Evolutionary conservation across 53 echinoderm and acorn worm species (phyloP), one percentile per base, ranked within the genome.

Genomic region (Zoroaster sp.): DNA sequence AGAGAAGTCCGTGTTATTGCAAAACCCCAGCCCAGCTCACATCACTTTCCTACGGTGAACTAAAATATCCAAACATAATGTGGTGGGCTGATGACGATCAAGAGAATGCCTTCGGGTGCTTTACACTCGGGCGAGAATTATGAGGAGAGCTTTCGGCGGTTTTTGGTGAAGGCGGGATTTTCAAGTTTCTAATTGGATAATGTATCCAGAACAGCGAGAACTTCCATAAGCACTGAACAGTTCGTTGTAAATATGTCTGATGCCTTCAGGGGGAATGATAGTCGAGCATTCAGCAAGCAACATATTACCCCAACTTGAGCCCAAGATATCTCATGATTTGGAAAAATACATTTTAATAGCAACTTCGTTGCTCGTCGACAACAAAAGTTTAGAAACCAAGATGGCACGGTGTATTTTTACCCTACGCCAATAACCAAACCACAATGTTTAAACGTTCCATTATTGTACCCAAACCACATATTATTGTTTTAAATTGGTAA

Each of bases 161-260:
- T 20, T 21, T 13, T 3, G 54, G 35, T 59, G 39, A 55, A 59
- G 55, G 78, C 38, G 55, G 55, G 78, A 59, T 78, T 78, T 78
- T 54, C 52, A 33, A 36, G 23, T 81, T 66, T 42, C 10, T 65
- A 43, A 67, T 81, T 81, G 81, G 40, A 81, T 81, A 81, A 81
- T 81, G 67, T 68, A 66, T 66, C 66, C 81, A 43, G 66, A 66
- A 67, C 28, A 28, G 67, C 66, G 74, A 70, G 49, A 47, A 54
- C 38, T 20, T 35, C 53, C 78, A 36, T 23, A 4, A 59, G 63
- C 63, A 59, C 10, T 21, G 10, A 28, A 21, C 54, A 54, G 63
- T 59, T 25, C 28, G 63, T 59, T 59, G 28, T 28, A 59, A 59
- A 59, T 59, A 59, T 59, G 63, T 59, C 28, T 23, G 8, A 25